These are phyloP conservation scores for Drosophila auraria DNA, from an alignment of 1,140 invertebrate species.

Conservation along the genomic window DNA sequence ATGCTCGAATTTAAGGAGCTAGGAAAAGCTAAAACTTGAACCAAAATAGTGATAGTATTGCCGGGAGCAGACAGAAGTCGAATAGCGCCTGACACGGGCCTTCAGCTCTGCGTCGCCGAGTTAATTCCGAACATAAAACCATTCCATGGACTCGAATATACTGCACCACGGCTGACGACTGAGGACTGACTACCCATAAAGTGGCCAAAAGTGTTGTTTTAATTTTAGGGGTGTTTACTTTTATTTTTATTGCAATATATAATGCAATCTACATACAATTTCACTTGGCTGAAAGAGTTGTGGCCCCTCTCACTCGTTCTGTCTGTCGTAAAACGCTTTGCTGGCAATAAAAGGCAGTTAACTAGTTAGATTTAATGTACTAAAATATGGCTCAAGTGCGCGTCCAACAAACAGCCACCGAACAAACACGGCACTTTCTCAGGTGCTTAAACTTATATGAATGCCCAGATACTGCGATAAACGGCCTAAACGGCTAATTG, in stretches of 20 bases:
- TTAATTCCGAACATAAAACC: constrained; percentile 59
- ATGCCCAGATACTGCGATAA: constrained; percentile 38
- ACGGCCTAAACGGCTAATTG: constrained; percentile 31
- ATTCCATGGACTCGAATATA: constrained; percentile 23
- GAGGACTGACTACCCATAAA: constrained; percentile 45
- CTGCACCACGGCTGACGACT: neutral
- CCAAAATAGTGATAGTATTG: constrained; percentile 1
- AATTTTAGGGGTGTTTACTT: constrained; percentile 79
- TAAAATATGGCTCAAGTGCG: constrained; percentile 78
- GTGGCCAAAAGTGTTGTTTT: constrained; percentile 69
- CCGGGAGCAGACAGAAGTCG: constrained; percentile 25
- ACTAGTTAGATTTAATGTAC: constrained; percentile 84
- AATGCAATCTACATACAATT: constrained; percentile 76
- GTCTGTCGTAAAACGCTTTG: constrained; percentile 82
- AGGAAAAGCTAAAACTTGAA: neutral
- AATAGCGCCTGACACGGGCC: constrained; percentile 30
- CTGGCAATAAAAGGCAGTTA: constrained; percentile 83
- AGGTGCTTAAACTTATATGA: constrained; percentile 63
- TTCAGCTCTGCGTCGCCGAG: constrained; percentile 28
- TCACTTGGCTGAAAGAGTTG: constrained; percentile 68
- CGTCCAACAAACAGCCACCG: constrained; percentile 10
- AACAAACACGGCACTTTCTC: constrained; percentile 71
- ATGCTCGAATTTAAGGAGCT: constrained; percentile 38
- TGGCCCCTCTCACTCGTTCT: constrained; percentile 22
- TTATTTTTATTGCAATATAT: constrained; percentile 78